Base-by-base conservation (phyloP, 2,113 vertebrate species). In the Ptychochromis oligacanthus region DNA sequence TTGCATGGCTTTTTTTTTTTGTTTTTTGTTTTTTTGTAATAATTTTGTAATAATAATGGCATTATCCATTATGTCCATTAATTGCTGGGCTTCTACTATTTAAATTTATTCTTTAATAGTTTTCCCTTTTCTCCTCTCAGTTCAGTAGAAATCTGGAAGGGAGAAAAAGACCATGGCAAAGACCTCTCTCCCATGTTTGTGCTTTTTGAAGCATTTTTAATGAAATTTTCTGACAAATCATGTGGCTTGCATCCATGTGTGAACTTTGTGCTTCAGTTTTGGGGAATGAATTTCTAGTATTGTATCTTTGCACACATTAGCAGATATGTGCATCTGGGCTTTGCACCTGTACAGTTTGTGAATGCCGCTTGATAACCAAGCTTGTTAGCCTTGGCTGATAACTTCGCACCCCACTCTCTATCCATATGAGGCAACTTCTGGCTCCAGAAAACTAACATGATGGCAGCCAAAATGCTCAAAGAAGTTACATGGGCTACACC, bases 1-100 rank as follows among this genome's bases (percentile, higher is more conserved):
- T 38, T 31, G 81, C 36, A 76, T 77, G 67, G n/a, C n/a, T n/a
- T n/a, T 72, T 54, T 72, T 3, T 49, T 52, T 70, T 31, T 72
- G 11, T n/a, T n/a, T n/a, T n/a, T n/a, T n/a, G n/a, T n/a, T n/a
- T n/a, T n/a, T n/a, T n/a, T n/a, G n/a, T n/a, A n/a, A n/a, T n/a
- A n/a, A n/a, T n/a, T n/a, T n/a, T 36, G 8, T 6, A 36, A 36
- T 36, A 36, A 36, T 36, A 6, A 36, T 8, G 6, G 36, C 36
- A 36, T 36, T 8, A 36, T 36, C 36, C 36, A 36, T 70, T 11
- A 22, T 26, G 31, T 81, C 15, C 55, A 3, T 80, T 3, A 82
- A 67, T 80, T 77, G 61, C 74, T 52, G 11, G 34, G 57, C 60
- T 24, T 24, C 38, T 58, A 17, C 31, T 1, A 75, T 24, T 78